Percentiles rank a stretch among this genome's conserved stretches.
phyloP scores from a whole-genome alignment of 1,140 invertebrate genomes.

The Microplitis demolitor region DNA sequence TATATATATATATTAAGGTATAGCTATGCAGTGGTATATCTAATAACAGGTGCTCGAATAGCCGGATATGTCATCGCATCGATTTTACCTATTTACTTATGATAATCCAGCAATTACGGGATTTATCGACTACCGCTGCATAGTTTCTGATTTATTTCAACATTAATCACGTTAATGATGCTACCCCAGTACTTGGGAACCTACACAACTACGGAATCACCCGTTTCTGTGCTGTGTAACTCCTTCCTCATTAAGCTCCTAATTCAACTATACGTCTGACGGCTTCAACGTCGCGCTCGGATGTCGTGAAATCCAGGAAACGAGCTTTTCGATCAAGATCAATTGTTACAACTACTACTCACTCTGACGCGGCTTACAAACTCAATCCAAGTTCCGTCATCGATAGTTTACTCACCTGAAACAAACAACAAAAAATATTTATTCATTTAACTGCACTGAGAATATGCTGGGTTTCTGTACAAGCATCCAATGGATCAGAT shows the following conservation, averaged over 20 bases:
- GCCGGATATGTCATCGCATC: conserved; percentile 35
- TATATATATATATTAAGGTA: conserved; percentile 6
- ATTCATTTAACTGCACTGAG: not conserved
- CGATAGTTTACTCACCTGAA: conserved; percentile 25
- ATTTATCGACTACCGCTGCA: conserved; percentile 57
- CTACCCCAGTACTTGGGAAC: conserved; percentile 37
- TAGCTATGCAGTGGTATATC: conserved; percentile 10
- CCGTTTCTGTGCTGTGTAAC: conserved; percentile 21
- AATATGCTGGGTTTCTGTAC: not conserved
- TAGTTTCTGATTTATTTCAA: conserved; percentile 60
- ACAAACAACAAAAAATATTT: conserved; percentile 16
- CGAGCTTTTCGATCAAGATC: conserved; percentile 61
- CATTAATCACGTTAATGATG: conserved; percentile 63
- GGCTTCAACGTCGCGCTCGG: not conserved
- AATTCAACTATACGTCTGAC: conserved; percentile 33
- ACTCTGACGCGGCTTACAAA: not conserved
- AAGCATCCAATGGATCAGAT: not conserved
- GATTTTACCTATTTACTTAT: conserved; percentile 58
- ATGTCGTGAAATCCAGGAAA: conserved; percentile 50
- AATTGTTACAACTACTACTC: conserved; percentile 55
- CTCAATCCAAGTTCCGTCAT: too few relatives aligned
- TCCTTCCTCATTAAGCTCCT: conserved; percentile 29
- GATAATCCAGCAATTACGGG: conserved; percentile 59
- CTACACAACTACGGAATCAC: conserved; percentile 25
- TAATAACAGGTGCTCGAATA: conserved; percentile 32